Evolutionary conservation across 2,888 invertebrate species (phyloP), one percentile per base, ranked within the genome.

Genomic region (Drosophila trichaetosa): DNA sequence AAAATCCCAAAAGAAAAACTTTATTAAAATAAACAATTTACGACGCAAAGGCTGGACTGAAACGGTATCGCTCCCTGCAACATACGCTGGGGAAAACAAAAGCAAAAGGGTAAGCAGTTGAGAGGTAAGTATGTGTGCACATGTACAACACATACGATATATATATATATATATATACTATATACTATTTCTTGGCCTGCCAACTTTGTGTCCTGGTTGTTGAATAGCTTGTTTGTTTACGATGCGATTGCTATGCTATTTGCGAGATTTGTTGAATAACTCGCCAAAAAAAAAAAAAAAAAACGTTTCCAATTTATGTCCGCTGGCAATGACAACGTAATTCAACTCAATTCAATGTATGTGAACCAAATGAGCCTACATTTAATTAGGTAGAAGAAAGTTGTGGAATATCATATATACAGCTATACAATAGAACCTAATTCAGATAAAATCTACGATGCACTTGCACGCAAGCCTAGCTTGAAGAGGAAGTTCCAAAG

Each of bases 11-110:
- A 61, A 48, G 61, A 64, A 66, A 63, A 77, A 58, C 52, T 63
- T 58, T 52, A 65, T 59, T 64, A 56, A 62, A 77, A 80, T 68
- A 81, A 80, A 80, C 73, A 77, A 78, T 77, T 69, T 66, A 69
- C 65, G 48, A 64, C 52, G 29, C 58, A 56, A 53, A 58, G 48
- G 40, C 54, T 13, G 16, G 11, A 56, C 60, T 49, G 53, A 64
- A 60, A 46, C n/a, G 6, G 18, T 18, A 11, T 24, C 24, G 8
- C 21, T 52, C 2, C 59, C 31, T 42, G 42, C 34, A 21, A 53
- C 29, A 36, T 34, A 57, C 58, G 16, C 58, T 52, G 59, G 61
- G 76, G 36, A 27, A 46, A 13, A 21, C 10, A 51, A 24, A 40
- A 52, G 18, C n/a, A 46, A 57, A 49, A n/a, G 61, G 31, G 18